These are phyloP conservation scores for Athene cunicularia DNA, from an alignment of 2,113 vertebrate genomes.

Conservation along the genomic window DNA sequence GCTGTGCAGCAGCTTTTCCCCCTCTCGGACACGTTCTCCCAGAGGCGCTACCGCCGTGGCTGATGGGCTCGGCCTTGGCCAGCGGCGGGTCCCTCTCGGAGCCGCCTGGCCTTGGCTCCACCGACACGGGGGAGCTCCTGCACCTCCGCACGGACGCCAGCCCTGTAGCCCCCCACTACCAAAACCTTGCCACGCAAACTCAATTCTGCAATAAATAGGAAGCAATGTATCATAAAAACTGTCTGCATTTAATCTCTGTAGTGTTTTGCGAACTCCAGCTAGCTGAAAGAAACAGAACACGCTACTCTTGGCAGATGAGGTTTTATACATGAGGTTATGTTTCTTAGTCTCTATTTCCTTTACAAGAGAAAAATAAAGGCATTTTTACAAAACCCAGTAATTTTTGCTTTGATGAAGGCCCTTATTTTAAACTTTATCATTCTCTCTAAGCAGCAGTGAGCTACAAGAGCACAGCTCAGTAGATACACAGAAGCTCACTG, in stretches of 20 bases:
- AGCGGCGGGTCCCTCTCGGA: neutral
- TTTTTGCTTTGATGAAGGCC: no score
- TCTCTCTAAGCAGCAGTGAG: no score
- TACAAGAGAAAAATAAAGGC: slow-evolving; percentile 1
- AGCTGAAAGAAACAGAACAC: neutral
- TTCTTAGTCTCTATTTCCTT: slow-evolving; percentile 51
- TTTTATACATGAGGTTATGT: slow-evolving; percentile 3
- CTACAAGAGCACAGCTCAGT: no score
- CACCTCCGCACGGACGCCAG: neutral
- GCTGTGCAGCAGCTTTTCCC: neutral
- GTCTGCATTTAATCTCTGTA: neutral
- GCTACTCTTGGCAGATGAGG: neutral
- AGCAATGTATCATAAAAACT: neutral
- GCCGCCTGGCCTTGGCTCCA: neutral
- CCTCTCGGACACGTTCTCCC: neutral
- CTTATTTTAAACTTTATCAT: no score
- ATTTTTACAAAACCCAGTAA: no score
- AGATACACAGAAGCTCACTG: no score
- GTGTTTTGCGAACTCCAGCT: neutral
- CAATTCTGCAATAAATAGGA: neutral
- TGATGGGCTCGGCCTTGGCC: no score
- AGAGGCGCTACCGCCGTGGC: neutral
- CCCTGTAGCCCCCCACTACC: neutral
- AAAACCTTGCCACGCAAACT: neutral
- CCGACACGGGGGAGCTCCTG: neutral